These are phyloP conservation scores for Napeogenes inachia DNA, from an alignment of 2,888 invertebrate genomes.

Conservation along the genomic window DNA sequence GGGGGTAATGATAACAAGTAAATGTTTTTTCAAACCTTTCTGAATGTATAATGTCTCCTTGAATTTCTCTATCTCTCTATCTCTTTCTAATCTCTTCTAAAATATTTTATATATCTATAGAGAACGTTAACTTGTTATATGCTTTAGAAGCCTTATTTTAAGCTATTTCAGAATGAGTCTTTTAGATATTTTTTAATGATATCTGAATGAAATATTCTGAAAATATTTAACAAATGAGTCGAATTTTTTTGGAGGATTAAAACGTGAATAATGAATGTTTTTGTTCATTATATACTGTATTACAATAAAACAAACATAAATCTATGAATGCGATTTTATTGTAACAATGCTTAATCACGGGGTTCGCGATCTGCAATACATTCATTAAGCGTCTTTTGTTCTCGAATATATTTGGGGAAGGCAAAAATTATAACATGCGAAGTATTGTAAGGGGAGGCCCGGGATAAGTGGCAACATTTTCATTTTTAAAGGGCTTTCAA, in stretches of 20 bases:
- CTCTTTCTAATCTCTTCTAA: too few relatives aligned
- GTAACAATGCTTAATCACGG: constrained; percentile 74
- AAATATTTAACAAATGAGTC: constrained; percentile 49
- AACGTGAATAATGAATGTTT: constrained; percentile 4
- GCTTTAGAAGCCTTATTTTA: too few relatives aligned
- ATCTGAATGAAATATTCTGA: too few relatives aligned
- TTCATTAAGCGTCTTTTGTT: constrained; percentile 75
- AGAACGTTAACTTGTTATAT: too few relatives aligned
- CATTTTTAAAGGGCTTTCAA: constrained; percentile 47
- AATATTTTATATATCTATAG: too few relatives aligned
- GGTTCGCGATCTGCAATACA: constrained; percentile 70
- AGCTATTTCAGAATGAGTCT: too few relatives aligned
- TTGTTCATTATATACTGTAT: constrained; percentile 10
- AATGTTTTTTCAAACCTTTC: not conserved
- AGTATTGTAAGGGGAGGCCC: constrained; percentile 61
- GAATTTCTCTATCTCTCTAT: too few relatives aligned
- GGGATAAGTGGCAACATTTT: constrained; percentile 62
- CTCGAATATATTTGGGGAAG: constrained; percentile 68
- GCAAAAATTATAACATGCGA: constrained; percentile 77
- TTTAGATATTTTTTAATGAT: too few relatives aligned
- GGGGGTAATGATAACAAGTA: constrained; percentile 41
- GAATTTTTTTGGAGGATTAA: not conserved
- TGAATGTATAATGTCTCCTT: not conserved
- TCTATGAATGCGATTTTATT: constrained; percentile 34
- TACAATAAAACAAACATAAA: constrained; percentile 9